These are phyloP conservation scores for Heterocephalus glaber DNA, from an alignment of 2,113 vertebrate species.

Conservation along the genomic window DNA sequence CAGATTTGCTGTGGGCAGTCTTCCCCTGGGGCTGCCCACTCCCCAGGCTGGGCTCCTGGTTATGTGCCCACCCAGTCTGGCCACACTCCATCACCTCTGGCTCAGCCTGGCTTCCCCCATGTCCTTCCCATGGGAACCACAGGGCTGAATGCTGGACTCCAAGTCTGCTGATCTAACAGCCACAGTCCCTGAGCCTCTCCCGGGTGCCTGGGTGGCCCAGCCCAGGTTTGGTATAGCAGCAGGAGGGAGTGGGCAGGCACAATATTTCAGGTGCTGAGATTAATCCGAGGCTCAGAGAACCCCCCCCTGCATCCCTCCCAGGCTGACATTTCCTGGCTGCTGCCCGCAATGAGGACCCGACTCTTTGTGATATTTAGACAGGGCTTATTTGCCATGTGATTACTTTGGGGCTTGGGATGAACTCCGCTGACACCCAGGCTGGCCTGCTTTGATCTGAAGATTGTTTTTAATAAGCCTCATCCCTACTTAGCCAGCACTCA, in stretches of 20 bases:
- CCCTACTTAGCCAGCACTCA: background rate
- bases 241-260: constrained; percentile 31
- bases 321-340: constrained; percentile 88
- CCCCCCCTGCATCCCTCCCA: constrained; percentile 77
- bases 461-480: background rate
- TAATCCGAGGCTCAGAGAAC: constrained; percentile 83
- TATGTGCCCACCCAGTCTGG: accelerated
- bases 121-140: background rate
- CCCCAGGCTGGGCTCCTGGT: background rate
- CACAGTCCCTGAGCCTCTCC: background rate
- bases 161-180: constrained; percentile 58
- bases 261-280: constrained; percentile 77
- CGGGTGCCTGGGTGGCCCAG: background rate
- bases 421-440: background rate
- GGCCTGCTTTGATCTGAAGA: background rate
- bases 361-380: constrained; percentile 86
- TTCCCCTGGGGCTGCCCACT: background rate
- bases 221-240: constrained; percentile 22
- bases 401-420: constrained; percentile 67
- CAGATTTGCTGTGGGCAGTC: accelerated
- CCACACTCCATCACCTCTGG: accelerated
- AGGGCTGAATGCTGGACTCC: background rate
- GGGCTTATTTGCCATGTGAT: constrained; percentile 82
- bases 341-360: constrained; percentile 75
- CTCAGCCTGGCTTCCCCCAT: constrained; percentile 15